Conservation (phyloP, 1,140 invertebrate genomes). For the Lordiphosa stackelbergi region DNA sequence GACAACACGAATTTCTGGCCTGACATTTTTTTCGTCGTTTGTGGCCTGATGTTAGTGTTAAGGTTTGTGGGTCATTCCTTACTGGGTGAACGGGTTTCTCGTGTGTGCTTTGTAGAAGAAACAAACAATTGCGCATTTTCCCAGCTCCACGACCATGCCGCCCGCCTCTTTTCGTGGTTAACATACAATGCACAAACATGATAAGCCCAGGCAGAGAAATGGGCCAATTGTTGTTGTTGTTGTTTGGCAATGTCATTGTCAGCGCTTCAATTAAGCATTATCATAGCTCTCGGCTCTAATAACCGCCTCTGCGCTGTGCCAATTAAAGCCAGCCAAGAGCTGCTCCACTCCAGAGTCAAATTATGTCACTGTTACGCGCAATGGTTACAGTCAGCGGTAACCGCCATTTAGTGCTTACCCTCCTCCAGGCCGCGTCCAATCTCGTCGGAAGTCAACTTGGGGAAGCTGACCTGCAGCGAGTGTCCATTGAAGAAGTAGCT, state of each 20-base stretch:
- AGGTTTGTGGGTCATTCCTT: slow-evolving; percentile 61
- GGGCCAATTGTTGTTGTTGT: slow-evolving; percentile 33
- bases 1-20: slow-evolving; percentile 51
- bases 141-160: slow-evolving; percentile 31
- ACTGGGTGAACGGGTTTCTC: slow-evolving; percentile 58
- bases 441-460: slow-evolving; percentile 83
- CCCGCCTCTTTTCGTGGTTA: slow-evolving; percentile 14
- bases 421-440: slow-evolving; percentile 85
- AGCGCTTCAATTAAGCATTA: slow-evolving; percentile 29
- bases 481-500: slow-evolving; percentile 85
- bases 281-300: slow-evolving; percentile 52
- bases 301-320: slow-evolving; percentile 33
- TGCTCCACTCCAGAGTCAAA: slow-evolving; percentile 31
- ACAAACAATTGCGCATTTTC: slow-evolving; percentile 70
- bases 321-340: slow-evolving; percentile 26
- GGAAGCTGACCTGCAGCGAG: slow-evolving; percentile 85
- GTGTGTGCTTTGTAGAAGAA: slow-evolving; percentile 14
- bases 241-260: slow-evolving; percentile 57
- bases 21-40: slow-evolving; percentile 48
- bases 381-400: slow-evolving; percentile 58
- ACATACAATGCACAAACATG: slow-evolving; percentile 55
- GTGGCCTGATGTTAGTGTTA: slow-evolving; percentile 36
- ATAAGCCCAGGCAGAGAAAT: slow-evolving; percentile 36
- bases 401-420: slow-evolving; percentile 79
- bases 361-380: slow-evolving; percentile 74